Evolutionary conservation across 2,797 vertebrate species (phyloP), one percentile per base, ranked within the genome.

Genomic region (Cheracebus regulus): DNA sequence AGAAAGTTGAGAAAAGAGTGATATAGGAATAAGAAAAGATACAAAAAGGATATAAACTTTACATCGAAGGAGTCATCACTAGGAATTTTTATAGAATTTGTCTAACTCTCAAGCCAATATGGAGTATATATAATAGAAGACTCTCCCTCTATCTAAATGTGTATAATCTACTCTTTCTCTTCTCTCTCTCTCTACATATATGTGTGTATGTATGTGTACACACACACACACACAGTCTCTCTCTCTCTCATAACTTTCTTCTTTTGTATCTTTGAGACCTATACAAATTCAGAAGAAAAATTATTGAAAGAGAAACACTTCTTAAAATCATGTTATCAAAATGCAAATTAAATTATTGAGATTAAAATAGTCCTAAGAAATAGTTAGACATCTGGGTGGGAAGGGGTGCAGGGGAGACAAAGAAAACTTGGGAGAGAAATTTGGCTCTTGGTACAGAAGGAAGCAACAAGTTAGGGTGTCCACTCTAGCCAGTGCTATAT

Each of bases 1-100:
- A 94, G 75, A 96, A 97, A 95, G 82, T 92, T 94, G 76, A 96
- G 80, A 90, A 94, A 93, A 79, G 67, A 61, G 26, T 97, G 41
- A 95, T 82, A 78, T 61, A 70, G 36, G 41, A 93, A 91, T 88
- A 55, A 88, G 75, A 97, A 95, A 95, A 93, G 67, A 83, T 94
- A 64, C 67, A 94, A 91, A 95, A 93, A 93, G 48, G 61, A 50
- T 97, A 87, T 30, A 88, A 95, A 91, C 75, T 94, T 97, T 93
- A 72, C 64, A 96, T 95, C 48, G 81, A 91, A 96, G 58, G 50
- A 95, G 36, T 94, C 79, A 92, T 70, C 48, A 79, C 36, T 61
- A 92, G 26, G n/a, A 88, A 55, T 57, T 90, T 95, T 94, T 61
- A 90, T 6, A 95, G 58, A 93, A 58, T 67, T 92, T 39, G 70